A percentile compares a stretch with the other conserved stretches of the same genome.
Conservation (phyloP, 2,888 invertebrate genomes). For the Rhabditophanes sp. region DNA sequence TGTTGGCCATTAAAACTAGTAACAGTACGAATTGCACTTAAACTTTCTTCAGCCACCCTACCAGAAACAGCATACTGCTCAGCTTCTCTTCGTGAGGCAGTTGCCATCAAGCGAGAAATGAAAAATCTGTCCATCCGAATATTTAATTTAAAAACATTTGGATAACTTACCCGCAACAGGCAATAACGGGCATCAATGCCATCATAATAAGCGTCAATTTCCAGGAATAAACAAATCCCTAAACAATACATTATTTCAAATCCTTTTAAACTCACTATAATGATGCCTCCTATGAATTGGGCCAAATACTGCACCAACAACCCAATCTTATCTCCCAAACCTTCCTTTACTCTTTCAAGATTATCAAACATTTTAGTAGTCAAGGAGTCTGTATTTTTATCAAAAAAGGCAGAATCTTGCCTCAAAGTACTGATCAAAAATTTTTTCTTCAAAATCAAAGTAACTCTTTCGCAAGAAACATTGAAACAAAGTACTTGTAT, state of each 20-base stretch:
- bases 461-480: conserved; percentile 47
- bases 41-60: conserved; percentile 43
- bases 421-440: conserved; percentile 47
- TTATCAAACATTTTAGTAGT: conserved; percentile 49
- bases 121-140: no score
- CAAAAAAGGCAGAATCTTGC: conserved; percentile 45
- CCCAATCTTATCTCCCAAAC: conserved; percentile 42
- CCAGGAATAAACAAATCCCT: conserved; percentile 42
- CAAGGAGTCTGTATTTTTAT: conserved; percentile 48
- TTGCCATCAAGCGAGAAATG: conserved; percentile 47
- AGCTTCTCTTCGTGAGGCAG: conserved; percentile 47
- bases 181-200: conserved; percentile 38
- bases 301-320: conserved; percentile 32
- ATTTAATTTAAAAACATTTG: no score
- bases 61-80: conserved; percentile 38
- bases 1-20: conserved; percentile 40
- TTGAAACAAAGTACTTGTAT: no score
- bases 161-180: conserved; percentile 14
- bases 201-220: conserved; percentile 42
- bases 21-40: conserved; percentile 40
- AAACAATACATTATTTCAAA: no score
- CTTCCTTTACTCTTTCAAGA: conserved; percentile 40
- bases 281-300: conserved; percentile 33
- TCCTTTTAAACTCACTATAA: no score
- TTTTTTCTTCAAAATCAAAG: conserved; percentile 45